Evolutionary conservation across 2,797 vertebrate species (phyloP).

Genomic region (Tragelaphus oryx): DNA sequence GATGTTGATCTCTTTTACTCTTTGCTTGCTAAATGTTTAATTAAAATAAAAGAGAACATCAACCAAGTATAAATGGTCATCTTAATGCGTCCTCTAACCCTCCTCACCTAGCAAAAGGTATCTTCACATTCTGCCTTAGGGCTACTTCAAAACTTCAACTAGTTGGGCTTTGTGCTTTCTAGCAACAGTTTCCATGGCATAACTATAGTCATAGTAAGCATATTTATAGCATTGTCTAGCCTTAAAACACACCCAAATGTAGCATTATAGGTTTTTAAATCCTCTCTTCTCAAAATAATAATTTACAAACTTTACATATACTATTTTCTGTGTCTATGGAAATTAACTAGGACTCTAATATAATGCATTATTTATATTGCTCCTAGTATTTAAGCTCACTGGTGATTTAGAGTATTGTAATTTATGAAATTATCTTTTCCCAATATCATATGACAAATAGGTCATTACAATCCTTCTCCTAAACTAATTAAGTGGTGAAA

Average conservation of each 20-base stretch:
- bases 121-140: background rate
- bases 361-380: conserved; percentile 49
- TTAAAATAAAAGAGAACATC: background rate
- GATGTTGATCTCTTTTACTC: background rate
- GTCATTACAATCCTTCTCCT: conserved; percentile 5
- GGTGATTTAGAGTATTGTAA: conserved; percentile 17
- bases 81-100: background rate
- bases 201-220: background rate
- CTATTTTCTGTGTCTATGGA: conserved; percentile 15
- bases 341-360: conserved; percentile 38
- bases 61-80: background rate
- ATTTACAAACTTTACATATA: conserved; percentile 19
- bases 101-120: background rate
- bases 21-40: background rate
- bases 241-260: background rate
- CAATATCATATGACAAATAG: conserved; percentile 33
- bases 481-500: conserved; percentile 54
- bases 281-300: conserved; percentile 1
- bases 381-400: conserved; percentile 34
- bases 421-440: conserved; percentile 55
- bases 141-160: background rate
- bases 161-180: background rate
- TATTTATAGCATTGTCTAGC: background rate
- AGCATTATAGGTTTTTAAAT: background rate
- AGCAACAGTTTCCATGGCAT: background rate